Base-by-base conservation (phyloP, 1,140 invertebrate species). In the Caerostris darwini region DNA sequence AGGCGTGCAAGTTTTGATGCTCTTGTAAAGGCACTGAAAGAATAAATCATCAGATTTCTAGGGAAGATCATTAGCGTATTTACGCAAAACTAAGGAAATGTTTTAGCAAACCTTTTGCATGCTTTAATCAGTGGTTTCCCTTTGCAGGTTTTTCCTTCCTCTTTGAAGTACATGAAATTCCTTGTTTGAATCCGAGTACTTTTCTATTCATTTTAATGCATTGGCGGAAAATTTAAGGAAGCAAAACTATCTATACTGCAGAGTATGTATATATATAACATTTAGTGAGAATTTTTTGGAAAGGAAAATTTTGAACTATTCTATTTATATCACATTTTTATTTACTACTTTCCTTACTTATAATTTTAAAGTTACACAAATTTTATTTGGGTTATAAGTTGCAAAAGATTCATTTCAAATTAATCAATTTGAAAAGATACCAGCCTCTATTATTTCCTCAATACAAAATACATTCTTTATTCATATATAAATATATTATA, bases 51-150 rank as follows among this genome's bases (percentile, higher is more conserved):
- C 7, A 12, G 50, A 14, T 53, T 53, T 50, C 7, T n/a, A 34
- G 17, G 8, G 54, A 90, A 90, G 88, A 61, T 90, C 67, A 77
- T 90, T 90, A 90, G 54, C 54, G 67, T 71, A 90, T 71, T 90
- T 90, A 77, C 34, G 34, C 50, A 50, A 77, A 71, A 57, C 53
- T 54, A 64, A 69, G 88, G 67, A 77, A 77, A 90, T 90, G 67
- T 57, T 57, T 57, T 71, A 77, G 56, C 67, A 71, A 71, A 88
- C 50, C 7, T 69, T 88, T 88, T 88, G 50, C 50, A n/a, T 3
- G 67, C 57, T 77, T 61, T 58, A 77, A 90, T 90, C 56, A 77
- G 88, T 50, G 88, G 88, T 77, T 57, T 90, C 53, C 67, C 56
- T 71, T 4, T 50, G 7, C 14, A 90, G 10, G 67, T 17, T 57